Conservation (phyloP, 2,113 vertebrate genomes). For the Saguinus imperator region DNA sequence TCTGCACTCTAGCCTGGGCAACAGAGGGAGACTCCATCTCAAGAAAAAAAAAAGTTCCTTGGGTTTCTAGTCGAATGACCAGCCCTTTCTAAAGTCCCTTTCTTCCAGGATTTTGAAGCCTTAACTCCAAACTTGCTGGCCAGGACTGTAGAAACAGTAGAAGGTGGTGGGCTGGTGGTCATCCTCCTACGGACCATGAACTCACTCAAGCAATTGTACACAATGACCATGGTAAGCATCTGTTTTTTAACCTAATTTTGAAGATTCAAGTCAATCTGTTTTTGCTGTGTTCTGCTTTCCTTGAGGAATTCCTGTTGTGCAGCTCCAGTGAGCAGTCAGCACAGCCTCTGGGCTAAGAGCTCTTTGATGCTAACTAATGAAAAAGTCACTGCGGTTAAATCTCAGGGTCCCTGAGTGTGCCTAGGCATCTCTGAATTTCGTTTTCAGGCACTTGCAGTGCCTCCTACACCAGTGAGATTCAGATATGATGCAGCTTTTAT, state of each 20-base stretch:
- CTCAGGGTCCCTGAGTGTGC: background rate
- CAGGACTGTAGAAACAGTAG: conserved; percentile 96
- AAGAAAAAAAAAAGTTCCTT: too few relatives aligned
- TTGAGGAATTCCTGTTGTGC: background rate
- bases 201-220: conserved; percentile 97
- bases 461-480: background rate
- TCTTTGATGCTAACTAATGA: background rate
- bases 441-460: background rate
- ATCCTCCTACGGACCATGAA: conserved; percentile 95
- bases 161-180: conserved; percentile 95
- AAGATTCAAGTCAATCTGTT: background rate
- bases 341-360: background rate
- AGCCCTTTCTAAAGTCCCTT: background rate
- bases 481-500: background rate
- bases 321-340: background rate
- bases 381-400: background rate
- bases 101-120: conserved; percentile 95
- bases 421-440: background rate
- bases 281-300: background rate
- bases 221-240: conserved; percentile 94
- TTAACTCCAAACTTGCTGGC: conserved; percentile 96
- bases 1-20: too few relatives aligned
- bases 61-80: background rate
- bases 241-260: fast-evolving
- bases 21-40: too few relatives aligned